Percentiles rank a stretch among this genome's conserved stretches.
phyloP scores from a whole-genome alignment of 1,140 invertebrate species.

The Agrypnia vestita region DNA sequence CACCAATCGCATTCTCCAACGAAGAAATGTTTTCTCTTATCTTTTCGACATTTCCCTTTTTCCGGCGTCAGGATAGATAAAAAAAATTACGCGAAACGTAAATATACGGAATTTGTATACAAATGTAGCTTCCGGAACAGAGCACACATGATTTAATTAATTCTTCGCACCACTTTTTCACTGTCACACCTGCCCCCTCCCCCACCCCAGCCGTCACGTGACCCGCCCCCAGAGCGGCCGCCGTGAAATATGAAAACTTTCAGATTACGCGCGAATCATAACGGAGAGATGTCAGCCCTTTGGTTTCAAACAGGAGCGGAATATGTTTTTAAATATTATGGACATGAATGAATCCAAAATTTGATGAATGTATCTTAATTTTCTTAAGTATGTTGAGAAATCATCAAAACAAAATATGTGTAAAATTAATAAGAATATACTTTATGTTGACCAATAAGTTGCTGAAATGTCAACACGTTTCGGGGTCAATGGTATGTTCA shows the following conservation, averaged over 20 bases:
- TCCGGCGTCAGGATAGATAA: background rate
- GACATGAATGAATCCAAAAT: no score
- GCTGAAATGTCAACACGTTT: no score
- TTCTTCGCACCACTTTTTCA: slow-evolving; percentile 22
- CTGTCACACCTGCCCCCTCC: slow-evolving; percentile 23
- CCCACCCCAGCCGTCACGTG: background rate
- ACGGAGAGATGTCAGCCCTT: slow-evolving; percentile 16
- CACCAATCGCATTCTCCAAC: no score
- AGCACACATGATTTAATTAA: slow-evolving; percentile 23
- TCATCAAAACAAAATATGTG: no score
- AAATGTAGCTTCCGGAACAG: background rate
- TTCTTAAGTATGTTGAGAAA: no score
- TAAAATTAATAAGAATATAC: no score
- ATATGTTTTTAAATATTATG: no score
- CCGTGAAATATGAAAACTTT: slow-evolving; percentile 26
- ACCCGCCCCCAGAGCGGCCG: background rate
- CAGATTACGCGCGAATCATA: slow-evolving; percentile 13
- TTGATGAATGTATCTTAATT: no score
- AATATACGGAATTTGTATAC: background rate
- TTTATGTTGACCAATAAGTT: no score
- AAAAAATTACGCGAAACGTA: background rate
- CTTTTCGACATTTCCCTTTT: background rate
- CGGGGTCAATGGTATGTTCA: no score
- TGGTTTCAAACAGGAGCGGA: background rate
- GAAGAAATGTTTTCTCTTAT: no score